phyloP scores from a whole-genome alignment of 2,113 vertebrate species.

The Neopipo cinnamomea region DNA sequence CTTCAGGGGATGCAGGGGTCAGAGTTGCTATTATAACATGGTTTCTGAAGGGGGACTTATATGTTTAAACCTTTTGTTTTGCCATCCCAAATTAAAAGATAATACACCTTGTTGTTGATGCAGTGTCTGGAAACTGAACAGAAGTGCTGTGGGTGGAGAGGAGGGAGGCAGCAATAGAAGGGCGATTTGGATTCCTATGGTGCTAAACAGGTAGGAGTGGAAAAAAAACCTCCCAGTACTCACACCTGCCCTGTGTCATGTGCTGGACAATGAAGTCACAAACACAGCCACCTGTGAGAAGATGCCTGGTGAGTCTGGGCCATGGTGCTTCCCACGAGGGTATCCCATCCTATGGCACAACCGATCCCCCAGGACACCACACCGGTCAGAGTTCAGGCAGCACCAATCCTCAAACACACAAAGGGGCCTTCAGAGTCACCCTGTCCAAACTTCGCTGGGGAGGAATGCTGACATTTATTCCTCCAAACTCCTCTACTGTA shows the following conservation, averaged over 20 bases:
- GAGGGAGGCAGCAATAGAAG: not conserved
- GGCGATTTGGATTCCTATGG: not conserved
- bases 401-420: not conserved
- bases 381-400: not conserved
- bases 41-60: not conserved
- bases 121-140: not conserved
- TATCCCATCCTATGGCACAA: not conserved
- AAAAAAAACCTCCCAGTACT: not conserved
- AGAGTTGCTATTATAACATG: not conserved
- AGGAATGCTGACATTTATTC: not conserved
- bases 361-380: not conserved
- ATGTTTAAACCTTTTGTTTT: not conserved
- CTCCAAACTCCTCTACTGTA: not conserved
- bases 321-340: not conserved
- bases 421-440: not conserved
- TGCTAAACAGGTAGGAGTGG: not conserved
- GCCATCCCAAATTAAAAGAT: not conserved
- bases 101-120: not conserved
- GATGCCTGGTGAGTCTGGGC: not conserved
- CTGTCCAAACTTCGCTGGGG: not conserved
- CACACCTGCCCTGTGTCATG: not conserved
- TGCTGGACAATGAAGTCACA: not conserved
- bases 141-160: not conserved
- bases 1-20: not conserved
- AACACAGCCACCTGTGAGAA: not conserved